Evolutionary conservation across 2,797 vertebrate species (phyloP).

Genomic region (Botia kubotai): DNA sequence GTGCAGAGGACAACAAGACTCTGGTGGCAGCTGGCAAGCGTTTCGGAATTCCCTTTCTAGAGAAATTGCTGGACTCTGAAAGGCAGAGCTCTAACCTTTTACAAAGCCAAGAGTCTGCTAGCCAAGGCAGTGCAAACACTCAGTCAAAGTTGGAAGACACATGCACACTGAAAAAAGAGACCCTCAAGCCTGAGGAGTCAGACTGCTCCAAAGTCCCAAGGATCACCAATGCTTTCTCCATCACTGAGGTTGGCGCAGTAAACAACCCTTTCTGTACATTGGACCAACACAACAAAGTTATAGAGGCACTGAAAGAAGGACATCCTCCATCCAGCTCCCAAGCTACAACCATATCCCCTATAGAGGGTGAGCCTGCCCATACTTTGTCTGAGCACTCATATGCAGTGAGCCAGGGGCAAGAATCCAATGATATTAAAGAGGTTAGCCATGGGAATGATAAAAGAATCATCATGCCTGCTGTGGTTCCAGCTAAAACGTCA

Average conservation of each 20-base stretch:
- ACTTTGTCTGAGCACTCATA: slow-evolving; percentile 95
- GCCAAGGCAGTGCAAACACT: slow-evolving; percentile 62
- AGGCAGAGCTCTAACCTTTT: slow-evolving; percentile 58
- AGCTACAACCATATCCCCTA: slow-evolving; percentile 68
- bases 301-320: slow-evolving; percentile 80
- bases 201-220: slow-evolving; percentile 88
- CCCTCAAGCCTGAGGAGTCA: slow-evolving; percentile 82
- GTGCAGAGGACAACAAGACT: slow-evolving; percentile 82
- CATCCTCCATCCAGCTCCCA: slow-evolving; percentile 72
- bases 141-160: slow-evolving; percentile 60
- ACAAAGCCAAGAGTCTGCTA: slow-evolving; percentile 44
- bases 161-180: slow-evolving; percentile 83
- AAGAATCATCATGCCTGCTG: slow-evolving; percentile 64
- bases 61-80: slow-evolving; percentile 85
- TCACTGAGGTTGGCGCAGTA: slow-evolving; percentile 88
- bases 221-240: slow-evolving; percentile 98
- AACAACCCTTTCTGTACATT: slow-evolving; percentile 89
- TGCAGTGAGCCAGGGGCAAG: slow-evolving; percentile 79
- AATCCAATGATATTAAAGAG: slow-evolving; percentile 67
- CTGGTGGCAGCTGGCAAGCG: slow-evolving; percentile 92
- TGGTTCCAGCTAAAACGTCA: slow-evolving; percentile 70
- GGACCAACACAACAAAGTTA: slow-evolving; percentile 82
- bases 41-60: slow-evolving; percentile 96
- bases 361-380: slow-evolving; percentile 83
- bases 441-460: slow-evolving; percentile 66